phyloP scores from a whole-genome alignment of 2,888 invertebrate species.

The Machimus atricapillus region DNA sequence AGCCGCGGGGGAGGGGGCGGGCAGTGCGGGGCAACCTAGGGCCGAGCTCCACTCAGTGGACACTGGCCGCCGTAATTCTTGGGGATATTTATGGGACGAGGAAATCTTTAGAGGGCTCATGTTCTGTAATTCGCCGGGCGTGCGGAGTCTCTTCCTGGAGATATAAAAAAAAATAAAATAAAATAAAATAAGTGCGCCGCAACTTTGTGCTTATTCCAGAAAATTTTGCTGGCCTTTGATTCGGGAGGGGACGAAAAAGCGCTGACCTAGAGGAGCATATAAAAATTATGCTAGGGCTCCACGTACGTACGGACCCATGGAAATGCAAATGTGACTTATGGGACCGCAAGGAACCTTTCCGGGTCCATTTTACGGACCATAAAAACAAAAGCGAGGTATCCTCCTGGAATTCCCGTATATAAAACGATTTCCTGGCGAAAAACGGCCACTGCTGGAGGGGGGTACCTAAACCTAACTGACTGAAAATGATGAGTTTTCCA shows the following conservation, averaged over 20 bases:
- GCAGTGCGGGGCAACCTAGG: neutral
- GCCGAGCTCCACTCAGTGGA: neutral
- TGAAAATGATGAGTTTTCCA: conserved; percentile 25
- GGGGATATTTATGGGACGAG: conserved; percentile 24
- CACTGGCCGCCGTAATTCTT: conserved; percentile 18
- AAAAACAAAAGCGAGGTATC: conserved; percentile 16
- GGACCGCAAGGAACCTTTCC: conserved; percentile 11
- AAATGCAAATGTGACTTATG: conserved; percentile 36
- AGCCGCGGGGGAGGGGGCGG: neutral
- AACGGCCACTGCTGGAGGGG: neutral
- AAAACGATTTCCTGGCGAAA: neutral
- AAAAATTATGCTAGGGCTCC: neutral
- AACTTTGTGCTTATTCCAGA: neutral
- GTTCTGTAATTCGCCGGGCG: neutral
- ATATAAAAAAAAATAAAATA: neutral
- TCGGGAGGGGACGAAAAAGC: neutral
- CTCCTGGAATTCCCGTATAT: neutral
- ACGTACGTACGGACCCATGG: neutral
- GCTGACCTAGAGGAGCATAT: conserved; percentile 15
- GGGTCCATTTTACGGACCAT: conserved; percentile 14
- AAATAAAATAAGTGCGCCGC: neutral
- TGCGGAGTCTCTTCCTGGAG: neutral
- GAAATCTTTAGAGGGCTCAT: conserved; percentile 23
- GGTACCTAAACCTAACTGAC: conserved; percentile 19
- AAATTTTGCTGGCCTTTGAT: neutral